Evolutionary conservation across 2,888 invertebrate species (phyloP).

Genomic region (Perithous albicinctus): DNA sequence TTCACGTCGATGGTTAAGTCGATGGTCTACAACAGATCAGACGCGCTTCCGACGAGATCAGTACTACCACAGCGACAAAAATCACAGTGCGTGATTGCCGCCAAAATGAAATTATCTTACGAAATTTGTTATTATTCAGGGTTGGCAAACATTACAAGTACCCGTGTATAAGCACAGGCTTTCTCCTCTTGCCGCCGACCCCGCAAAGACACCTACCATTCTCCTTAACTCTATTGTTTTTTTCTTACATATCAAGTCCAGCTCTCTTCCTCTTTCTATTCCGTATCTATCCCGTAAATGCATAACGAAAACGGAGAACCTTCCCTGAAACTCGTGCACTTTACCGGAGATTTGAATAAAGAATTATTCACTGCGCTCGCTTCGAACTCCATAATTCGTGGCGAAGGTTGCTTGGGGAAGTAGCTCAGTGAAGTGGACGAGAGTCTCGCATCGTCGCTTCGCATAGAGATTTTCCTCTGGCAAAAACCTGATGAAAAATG

Average conservation of each 20-base stretch:
- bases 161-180: too few species aligned
- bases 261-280: constrained; percentile 9
- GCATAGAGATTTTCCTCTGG: neutral
- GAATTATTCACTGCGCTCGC: constrained; percentile 52
- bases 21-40: too few species aligned
- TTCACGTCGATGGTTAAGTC: too few species aligned
- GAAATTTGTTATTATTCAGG: too few species aligned
- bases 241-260: neutral
- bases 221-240: too few species aligned
- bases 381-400: constrained; percentile 6
- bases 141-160: too few species aligned
- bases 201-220: too few species aligned
- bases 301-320: constrained; percentile 40
- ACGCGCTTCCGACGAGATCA: too few species aligned
- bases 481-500: constrained; percentile 30
- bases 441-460: neutral
- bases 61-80: too few species aligned
- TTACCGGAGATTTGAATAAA: constrained; percentile 59
- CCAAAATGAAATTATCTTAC: too few species aligned
- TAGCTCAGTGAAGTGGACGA: constrained; percentile 6
- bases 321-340: constrained; percentile 31
- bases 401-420: neutral
- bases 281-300: constrained; percentile 42
- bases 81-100: too few species aligned
- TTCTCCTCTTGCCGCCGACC: too few species aligned